Evolutionary conservation across 2,113 vertebrate genomes (phyloP), one percentile per base, ranked within the genome.

Genomic region (Nicator chloris): DNA sequence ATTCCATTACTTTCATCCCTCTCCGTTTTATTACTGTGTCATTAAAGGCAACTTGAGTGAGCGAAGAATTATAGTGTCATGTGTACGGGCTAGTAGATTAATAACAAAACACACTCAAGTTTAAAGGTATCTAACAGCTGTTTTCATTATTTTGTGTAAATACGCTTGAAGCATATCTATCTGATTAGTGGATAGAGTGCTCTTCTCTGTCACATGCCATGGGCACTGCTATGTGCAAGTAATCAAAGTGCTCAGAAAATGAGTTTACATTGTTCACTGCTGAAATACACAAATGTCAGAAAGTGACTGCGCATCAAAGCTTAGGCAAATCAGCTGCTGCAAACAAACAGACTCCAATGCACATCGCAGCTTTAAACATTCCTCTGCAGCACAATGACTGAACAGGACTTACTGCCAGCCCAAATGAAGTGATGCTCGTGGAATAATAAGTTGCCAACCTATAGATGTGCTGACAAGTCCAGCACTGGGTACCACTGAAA

Each of bases 121-220:
- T 98, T 98, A 98, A 99, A 99, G 98, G 98, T 99, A 98, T 98
- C 98, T 98, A 98, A 98, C 98, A 99, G 98, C 98, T 99, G 98
- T 98, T 99, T 98, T 98, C 98, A 98, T 98, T 98, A 98, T 98
- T 98, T 97, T 98, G 98, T 98, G 97, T 98, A 98, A 98, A 98
- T 98, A 98, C 92, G 97, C 98, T 98, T 98, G 97, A 98, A 98
- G 98, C 97, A 98, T 97, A 98, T 98, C 98, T 97, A 98, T 98
- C 98, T 98, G 98, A 99, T 98, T 98, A 98, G 98, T 98, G 98
- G 97, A 97, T 95, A 97, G 97, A 98, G 95, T 96, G 97, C 97
- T 98, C 97, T 97, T 98, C 97, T 97, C 97, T 98, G 98, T 98
- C 98, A 98, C 97, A 98, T 97, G 98, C 98, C 98, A 98, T 90